Base-by-base conservation (phyloP, 2,113 vertebrate species). In the Centropus bengalensis region DNA sequence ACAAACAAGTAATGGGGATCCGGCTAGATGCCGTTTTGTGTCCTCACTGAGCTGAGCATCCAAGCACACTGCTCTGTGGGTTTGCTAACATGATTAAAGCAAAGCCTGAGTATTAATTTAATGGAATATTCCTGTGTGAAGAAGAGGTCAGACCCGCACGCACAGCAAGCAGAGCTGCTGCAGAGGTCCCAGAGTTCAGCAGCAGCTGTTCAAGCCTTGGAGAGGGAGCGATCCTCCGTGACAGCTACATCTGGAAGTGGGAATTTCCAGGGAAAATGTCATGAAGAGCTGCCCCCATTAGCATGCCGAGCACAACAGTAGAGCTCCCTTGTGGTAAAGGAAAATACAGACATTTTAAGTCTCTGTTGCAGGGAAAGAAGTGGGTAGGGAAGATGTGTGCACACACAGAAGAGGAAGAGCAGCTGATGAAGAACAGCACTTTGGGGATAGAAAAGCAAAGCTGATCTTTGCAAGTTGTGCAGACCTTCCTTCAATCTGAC, bases 231-330 rank as follows among this genome's bases (percentile, higher is more conserved):
- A 18, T 36, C 55, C 63, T 62, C n/a, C 0, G 3, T 0, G 36
- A 33, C 9, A 66, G 33, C 30, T 82, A 15, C 70, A 14, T 55
- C 78, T 38, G 78, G 73, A 78, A 62, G 11, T 0, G 3, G 71
- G 78, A 73, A 20, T 63, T 97, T 76, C 85, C 87, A 70, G 79
- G 63, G 78, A 42, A 77, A 82, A 88, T n/a, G 59, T 19, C 86
- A 33, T 8, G 63, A 4, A 58, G 45, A 69, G 76, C 11, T 32
- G 28, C 16, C 67, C 83, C 79, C 4, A 8, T 32, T 2, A 12
- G 54, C 44, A 33, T 0, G 1, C 75, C 27, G 63, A 69, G 80
- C 59, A 91, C 84, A 42, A 28, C 78, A 47, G 89, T 14, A 69
- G 70, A 92, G 67, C 55, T 89, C 84, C 67, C 67, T 82, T 42